Percentiles rank a stretch among this genome's conserved stretches.
These are phyloP conservation scores for Cephus pygmeus DNA, from an alignment of 2,888 invertebrate species.

Conservation along the genomic window DNA sequence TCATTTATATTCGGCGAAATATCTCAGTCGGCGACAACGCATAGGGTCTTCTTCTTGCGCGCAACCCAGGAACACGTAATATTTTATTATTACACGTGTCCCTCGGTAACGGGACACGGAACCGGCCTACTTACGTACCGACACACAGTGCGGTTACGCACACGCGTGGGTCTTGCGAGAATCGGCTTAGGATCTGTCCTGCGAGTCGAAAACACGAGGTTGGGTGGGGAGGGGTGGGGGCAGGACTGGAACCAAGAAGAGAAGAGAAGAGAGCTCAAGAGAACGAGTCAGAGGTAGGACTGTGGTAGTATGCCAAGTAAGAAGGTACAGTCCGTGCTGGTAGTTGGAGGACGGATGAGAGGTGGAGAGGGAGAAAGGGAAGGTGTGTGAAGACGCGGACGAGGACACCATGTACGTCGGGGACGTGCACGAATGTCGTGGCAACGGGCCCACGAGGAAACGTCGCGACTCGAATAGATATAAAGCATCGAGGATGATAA, in stretches of 20 bases:
- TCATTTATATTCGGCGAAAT: not conserved
- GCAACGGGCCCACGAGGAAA: slow-evolving; percentile 39
- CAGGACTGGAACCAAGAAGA: slow-evolving; percentile 1
- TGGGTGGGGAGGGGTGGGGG: not conserved
- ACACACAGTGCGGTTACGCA: slow-evolving; percentile 19
- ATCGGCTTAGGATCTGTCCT: slow-evolving; percentile 30
- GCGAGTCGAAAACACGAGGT: not conserved
- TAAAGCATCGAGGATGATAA: not conserved
- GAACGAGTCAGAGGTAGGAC: not conserved
- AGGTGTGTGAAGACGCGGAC: slow-evolving; percentile 5
- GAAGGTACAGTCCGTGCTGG: not conserved
- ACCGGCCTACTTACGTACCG: slow-evolving; percentile 55
- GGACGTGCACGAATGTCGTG: slow-evolving; percentile 40
- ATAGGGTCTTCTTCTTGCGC: not conserved
- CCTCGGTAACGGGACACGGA: slow-evolving; percentile 54
- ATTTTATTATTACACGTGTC: slow-evolving; percentile 52
- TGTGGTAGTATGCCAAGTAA: not conserved
- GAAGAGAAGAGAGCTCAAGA: not conserved
- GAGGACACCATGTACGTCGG: slow-evolving; percentile 23
- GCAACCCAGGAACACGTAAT: slow-evolving; percentile 22
- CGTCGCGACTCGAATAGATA: slow-evolving; percentile 38
- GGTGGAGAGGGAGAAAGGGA: not conserved
- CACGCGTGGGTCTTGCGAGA: slow-evolving; percentile 21
- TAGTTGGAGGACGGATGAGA: not conserved
- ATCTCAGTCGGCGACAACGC: not conserved